Conservation (phyloP, 2,113 vertebrate species). For the Melanerpes formicivorus region DNA sequence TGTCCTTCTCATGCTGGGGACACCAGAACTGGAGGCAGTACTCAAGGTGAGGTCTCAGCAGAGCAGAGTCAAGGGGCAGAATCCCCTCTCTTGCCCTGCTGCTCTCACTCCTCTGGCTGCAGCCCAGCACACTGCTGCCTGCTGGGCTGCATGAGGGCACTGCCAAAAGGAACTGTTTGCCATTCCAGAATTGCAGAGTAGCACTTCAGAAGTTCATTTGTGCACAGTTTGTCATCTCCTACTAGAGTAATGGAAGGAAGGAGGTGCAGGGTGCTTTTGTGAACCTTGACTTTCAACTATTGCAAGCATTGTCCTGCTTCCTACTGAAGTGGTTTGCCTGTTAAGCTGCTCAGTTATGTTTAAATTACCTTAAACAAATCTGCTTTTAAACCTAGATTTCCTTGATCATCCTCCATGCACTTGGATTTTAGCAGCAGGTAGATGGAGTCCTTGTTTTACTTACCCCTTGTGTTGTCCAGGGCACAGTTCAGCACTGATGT, state of each 20-base stretch:
- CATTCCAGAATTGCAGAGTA: background rate
- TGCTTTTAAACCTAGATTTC: background rate
- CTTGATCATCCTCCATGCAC: background rate
- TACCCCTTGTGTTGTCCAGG: background rate
- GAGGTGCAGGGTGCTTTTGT: background rate
- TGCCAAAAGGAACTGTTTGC: background rate
- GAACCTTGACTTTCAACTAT: background rate
- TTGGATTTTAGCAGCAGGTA: background rate
- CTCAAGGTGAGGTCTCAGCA: too few relatives aligned
- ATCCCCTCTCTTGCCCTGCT: too few relatives aligned
- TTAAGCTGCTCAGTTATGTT: background rate
- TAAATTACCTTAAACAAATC: background rate
- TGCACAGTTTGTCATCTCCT: background rate
- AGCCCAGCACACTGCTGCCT: too few relatives aligned
- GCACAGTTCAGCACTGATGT: conserved; percentile 36
- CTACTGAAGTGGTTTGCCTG: background rate
- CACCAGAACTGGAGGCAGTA: too few relatives aligned
- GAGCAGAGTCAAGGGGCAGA: too few relatives aligned
- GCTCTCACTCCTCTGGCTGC: too few relatives aligned
- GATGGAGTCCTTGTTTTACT: background rate
- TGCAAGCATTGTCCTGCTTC: background rate
- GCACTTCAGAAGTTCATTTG: background rate
- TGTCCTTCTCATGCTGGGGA: too few relatives aligned
- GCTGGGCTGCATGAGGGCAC: too few relatives aligned
- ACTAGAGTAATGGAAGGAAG: background rate